These are phyloP conservation scores for Ophthalmolycus amberensis DNA, from an alignment of 2,113 vertebrate genomes.

Conservation along the genomic window DNA sequence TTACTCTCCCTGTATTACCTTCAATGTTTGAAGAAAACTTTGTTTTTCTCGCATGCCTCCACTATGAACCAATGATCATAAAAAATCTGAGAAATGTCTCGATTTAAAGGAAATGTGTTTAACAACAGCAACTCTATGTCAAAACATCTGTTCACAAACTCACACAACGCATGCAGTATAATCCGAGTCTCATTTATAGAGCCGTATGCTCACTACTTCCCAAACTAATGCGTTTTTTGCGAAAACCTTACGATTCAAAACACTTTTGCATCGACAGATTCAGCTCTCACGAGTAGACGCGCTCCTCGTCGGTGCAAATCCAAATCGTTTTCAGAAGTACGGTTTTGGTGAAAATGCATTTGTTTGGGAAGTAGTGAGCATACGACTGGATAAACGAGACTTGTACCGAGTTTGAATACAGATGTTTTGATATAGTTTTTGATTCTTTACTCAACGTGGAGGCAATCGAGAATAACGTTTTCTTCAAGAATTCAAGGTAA, in stretches of 20 bases:
- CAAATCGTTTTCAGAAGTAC: neutral
- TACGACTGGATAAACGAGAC: neutral
- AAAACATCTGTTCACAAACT: neutral
- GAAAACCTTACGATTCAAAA: too few relatives aligned
- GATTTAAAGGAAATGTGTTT: neutral
- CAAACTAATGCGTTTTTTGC: neutral
- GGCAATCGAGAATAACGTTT: too few relatives aligned
- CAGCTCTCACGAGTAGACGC: too few relatives aligned
- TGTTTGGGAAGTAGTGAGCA: neutral
- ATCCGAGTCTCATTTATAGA: neutral
- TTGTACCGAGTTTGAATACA: neutral
- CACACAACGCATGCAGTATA: too few relatives aligned
- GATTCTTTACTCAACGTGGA: neutral
- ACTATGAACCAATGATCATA: too few relatives aligned
- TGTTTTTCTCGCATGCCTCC: neutral
- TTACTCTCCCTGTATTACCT: neutral
- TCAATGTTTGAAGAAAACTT: neutral
- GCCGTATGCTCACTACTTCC: neutral
- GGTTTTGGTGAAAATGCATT: neutral
- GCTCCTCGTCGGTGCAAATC: neutral
- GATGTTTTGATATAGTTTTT: constrained; percentile 1
- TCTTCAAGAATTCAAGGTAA: neutral
- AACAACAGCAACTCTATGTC: neutral
- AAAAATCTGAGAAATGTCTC: neutral
- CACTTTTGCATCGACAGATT: too few relatives aligned